These are phyloP conservation scores for Drosophila auraria DNA, from an alignment of 1,140 invertebrate species.

Conservation along the genomic window DNA sequence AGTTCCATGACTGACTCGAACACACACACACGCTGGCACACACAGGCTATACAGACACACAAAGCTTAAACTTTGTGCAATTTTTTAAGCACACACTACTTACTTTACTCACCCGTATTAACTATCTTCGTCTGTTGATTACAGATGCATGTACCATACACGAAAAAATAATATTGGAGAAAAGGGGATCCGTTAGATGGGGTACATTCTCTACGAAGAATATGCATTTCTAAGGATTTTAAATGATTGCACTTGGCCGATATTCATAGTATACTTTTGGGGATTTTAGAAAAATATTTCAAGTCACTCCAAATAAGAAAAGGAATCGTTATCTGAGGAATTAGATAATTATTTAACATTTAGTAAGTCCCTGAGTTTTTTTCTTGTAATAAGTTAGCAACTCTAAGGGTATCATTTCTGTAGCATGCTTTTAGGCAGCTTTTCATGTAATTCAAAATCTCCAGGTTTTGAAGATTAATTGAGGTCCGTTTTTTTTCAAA, in stretches of 20 bases:
- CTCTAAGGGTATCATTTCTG: background rate
- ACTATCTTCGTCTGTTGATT: slow-evolving; percentile 72
- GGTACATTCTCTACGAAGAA: background rate
- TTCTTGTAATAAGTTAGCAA: background rate
- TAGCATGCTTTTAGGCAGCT: background rate
- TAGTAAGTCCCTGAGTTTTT: too few relatives aligned
- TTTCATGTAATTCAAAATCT: background rate
- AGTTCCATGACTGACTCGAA: slow-evolving; percentile 75
- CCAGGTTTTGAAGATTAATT: background rate
- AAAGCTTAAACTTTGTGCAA: slow-evolving; percentile 58
- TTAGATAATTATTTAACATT: too few relatives aligned
- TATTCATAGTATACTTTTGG: background rate
- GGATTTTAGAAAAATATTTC: background rate
- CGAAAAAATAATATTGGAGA: slow-evolving; percentile 49
- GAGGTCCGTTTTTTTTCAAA: too few relatives aligned
- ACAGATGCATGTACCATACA: slow-evolving; percentile 68
- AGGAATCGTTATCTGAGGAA: too few relatives aligned
- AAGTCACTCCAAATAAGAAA: background rate
- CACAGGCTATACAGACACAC: slow-evolving; percentile 10
- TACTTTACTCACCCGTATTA: slow-evolving; percentile 55
- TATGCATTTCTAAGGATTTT: background rate
- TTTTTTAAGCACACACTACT: slow-evolving; percentile 70
- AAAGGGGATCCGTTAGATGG: slow-evolving; percentile 2
- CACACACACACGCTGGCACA: slow-evolving; percentile 25
- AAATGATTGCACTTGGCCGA: too few relatives aligned